phyloP scores from a whole-genome alignment of 2,113 vertebrate species.

The Rhea americana region DNA sequence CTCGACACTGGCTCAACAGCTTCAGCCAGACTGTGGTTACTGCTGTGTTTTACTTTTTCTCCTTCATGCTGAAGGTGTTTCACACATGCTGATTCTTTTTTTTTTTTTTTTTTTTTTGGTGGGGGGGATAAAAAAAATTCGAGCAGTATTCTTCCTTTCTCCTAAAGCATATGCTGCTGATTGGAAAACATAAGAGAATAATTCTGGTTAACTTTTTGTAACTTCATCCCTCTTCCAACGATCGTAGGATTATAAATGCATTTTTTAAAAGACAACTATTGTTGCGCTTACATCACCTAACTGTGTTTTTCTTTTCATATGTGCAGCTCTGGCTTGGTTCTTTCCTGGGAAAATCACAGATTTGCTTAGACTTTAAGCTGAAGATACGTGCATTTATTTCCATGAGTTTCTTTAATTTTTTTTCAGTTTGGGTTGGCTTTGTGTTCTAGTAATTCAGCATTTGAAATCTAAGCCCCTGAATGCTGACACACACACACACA shows the following conservation, averaged over 20 bases:
- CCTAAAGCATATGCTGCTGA: neutral
- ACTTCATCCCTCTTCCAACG: neutral
- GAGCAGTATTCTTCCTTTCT: neutral
- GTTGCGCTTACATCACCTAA: conserved; percentile 19
- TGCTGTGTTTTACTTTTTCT: neutral
- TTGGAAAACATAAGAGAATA: neutral
- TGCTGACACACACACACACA: neutral
- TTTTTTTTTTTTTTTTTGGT: no score
- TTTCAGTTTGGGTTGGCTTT: no score
- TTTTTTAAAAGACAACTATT: conserved; percentile 25
- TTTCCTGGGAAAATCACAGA: conserved; percentile 27
- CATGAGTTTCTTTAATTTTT: neutral
- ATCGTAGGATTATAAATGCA: neutral
- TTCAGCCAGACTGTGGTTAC: neutral
- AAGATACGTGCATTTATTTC: neutral
- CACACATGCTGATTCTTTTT: neutral
- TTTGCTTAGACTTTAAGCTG: conserved; percentile 9
- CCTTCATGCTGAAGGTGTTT: neutral
- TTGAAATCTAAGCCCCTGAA: neutral
- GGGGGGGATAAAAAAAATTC: no score
- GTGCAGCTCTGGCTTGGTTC: neutral
- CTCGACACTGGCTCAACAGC: neutral
- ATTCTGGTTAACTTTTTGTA: neutral
- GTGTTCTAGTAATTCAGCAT: neutral
- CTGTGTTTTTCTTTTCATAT: conserved; percentile 19